A percentile compares a stretch with the other conserved stretches of the same genome.
Conservation (phyloP, 2,888 invertebrate genomes). For the Gymnosoma rotundatum region DNA sequence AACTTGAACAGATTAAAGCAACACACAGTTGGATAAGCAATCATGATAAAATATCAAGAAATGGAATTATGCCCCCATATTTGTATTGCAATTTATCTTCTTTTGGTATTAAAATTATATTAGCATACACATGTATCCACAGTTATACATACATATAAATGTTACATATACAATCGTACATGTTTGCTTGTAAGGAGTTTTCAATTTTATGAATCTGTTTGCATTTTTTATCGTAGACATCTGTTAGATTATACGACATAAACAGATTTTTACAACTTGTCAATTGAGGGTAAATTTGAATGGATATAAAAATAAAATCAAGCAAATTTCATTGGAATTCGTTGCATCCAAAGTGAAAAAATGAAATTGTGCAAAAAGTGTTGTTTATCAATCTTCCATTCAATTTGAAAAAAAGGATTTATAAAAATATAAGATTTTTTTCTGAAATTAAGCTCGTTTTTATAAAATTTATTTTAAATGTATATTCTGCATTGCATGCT, state of each 20-base stretch:
- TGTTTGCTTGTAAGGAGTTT: neutral
- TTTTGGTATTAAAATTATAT: conserved; percentile 19
- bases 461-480: too few species aligned
- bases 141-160: neutral
- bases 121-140: neutral
- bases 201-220: neutral
- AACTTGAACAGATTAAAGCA: neutral
- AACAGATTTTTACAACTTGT: conserved; percentile 21
- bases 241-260: conserved; percentile 4
- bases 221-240: conserved; percentile 10
- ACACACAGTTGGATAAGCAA: conserved; percentile 3
- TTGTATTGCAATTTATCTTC: neutral
- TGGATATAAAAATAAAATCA: neutral
- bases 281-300: conserved; percentile 63
- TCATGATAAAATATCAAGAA: conserved; percentile 45
- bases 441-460: too few species aligned
- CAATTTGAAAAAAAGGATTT: too few species aligned
- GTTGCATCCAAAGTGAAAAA: neutral
- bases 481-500: too few species aligned
- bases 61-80: conserved; percentile 16
- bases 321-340: conserved; percentile 9
- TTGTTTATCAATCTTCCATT: neutral
- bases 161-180: neutral
- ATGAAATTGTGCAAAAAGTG: neutral
- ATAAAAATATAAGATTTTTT: too few species aligned